phyloP scores from a whole-genome alignment of 2,113 vertebrate species.

The Toxostoma redivivum region DNA sequence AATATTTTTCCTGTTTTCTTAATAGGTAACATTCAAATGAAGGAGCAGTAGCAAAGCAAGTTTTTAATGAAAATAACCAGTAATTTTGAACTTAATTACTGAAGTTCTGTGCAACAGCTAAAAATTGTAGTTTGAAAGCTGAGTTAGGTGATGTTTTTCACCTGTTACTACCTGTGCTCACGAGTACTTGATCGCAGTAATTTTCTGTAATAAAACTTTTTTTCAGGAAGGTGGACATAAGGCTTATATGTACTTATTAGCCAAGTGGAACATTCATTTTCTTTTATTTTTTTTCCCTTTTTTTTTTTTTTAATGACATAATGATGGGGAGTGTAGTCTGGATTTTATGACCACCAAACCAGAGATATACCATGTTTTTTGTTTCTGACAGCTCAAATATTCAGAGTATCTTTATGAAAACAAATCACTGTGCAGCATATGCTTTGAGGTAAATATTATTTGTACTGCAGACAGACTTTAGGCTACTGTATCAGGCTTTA shows the following conservation, averaged over 20 bases:
- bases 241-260: not conserved
- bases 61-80: not conserved
- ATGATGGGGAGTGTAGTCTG: not conserved
- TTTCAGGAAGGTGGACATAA: not conserved
- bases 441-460: not conserved
- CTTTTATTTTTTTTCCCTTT: not conserved
- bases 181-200: not conserved
- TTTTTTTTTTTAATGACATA: not conserved
- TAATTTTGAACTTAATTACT: not conserved
- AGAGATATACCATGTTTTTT: not conserved
- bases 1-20: not conserved
- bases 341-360: not conserved
- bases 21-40: not conserved
- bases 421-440: not conserved
- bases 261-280: not conserved
- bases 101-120: not conserved
- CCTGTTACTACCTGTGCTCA: not conserved
- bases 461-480: not conserved
- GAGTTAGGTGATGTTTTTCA: not conserved
- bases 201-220: not conserved
- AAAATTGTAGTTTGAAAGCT: not conserved
- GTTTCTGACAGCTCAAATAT: not conserved
- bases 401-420: not conserved
- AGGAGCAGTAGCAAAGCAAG: not conserved
- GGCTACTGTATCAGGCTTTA: not conserved